Conservation (phyloP, 2,113 vertebrate species). For the Tenrec ecaudatus region DNA sequence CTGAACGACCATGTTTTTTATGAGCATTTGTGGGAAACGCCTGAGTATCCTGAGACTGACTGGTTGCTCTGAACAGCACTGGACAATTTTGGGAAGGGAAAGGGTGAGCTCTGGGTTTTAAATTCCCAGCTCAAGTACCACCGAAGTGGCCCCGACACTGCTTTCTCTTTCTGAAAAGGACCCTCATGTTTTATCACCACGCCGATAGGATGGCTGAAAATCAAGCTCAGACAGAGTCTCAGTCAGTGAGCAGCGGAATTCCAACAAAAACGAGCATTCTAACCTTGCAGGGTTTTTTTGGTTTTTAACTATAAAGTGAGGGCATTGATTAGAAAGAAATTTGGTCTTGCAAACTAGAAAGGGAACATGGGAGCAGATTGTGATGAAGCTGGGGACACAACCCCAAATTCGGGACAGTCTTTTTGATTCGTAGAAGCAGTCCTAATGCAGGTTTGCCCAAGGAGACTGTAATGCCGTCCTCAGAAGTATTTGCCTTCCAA, state of each 20-base stretch:
- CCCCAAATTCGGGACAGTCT: neutral
- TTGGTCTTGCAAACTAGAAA: too few species aligned
- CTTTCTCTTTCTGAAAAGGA: neutral
- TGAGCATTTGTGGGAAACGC: neutral
- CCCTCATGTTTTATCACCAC: neutral
- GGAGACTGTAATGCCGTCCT: neutral
- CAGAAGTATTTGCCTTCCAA: neutral
- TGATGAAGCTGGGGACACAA: neutral
- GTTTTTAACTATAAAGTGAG: neutral
- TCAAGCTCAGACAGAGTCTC: neutral
- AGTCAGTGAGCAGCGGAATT: neutral
- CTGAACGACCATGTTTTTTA: neutral
- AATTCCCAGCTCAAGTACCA: neutral
- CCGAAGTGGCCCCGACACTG: neutral
- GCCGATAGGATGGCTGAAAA: neutral
- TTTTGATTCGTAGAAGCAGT: neutral
- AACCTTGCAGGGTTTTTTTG: neutral
- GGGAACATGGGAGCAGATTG: neutral
- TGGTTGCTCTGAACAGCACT: neutral
- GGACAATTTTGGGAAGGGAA: neutral
- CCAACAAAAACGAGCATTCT: neutral
- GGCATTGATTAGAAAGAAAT: neutral
- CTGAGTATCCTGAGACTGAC: neutral
- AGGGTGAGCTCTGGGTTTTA: neutral
- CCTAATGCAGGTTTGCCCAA: neutral